Evolutionary conservation across 2,888 invertebrate species (phyloP).

Genomic region (Tetramorium bicarinatum): DNA sequence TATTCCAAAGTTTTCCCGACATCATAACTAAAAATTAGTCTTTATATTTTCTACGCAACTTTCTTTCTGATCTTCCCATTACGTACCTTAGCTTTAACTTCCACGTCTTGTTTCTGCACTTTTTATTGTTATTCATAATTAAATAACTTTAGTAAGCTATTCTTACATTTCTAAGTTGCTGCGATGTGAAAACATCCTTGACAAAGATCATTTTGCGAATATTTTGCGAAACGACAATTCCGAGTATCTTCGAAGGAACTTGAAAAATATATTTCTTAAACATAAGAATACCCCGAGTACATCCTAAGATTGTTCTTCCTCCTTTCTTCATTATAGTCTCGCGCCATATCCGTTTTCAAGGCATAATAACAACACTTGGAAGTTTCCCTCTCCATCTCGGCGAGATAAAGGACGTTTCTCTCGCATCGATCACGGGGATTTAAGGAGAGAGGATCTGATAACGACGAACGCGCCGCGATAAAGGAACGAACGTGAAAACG

Average conservation of each 20-base stretch:
- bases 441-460: not conserved
- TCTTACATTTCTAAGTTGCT: constrained; percentile 17
- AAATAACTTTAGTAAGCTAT: constrained; percentile 35
- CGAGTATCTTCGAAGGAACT: not conserved
- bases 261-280: constrained; percentile 2
- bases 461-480: constrained; percentile 17
- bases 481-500: constrained; percentile 16
- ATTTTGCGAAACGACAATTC: not conserved
- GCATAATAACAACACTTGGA: not conserved
- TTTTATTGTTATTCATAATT: constrained; percentile 44
- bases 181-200: not conserved
- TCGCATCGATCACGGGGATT: constrained; percentile 13
- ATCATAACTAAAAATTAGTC: constrained; percentile 52
- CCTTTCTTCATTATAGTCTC: not conserved
- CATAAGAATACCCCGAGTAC: not conserved
- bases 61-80: constrained; percentile 21
- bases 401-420: constrained; percentile 7
- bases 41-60: constrained; percentile 38
- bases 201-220: constrained; percentile 1
- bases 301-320: not conserved
- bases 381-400: constrained; percentile 7
- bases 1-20: constrained; percentile 35
- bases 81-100: constrained; percentile 12
- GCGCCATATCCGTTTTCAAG: not conserved
- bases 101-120: not conserved